A percentile compares a stretch with the other conserved stretches of the same genome.
Conservation (phyloP, 2,888 invertebrate species). For the Himalopsyche anomala region DNA sequence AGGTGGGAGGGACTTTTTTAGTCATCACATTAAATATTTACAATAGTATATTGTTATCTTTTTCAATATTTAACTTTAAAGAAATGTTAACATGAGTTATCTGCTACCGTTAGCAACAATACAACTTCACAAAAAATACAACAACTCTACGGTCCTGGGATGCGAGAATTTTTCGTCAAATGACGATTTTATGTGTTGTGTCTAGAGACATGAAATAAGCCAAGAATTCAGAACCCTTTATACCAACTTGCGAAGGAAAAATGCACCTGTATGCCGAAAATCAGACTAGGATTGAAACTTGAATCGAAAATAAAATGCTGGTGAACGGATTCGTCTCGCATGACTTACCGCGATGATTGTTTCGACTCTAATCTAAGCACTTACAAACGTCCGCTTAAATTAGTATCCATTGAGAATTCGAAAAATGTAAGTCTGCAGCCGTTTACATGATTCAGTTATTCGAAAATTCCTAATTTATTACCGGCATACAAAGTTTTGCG, state of each 20-base stretch:
- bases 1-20: too few species aligned
- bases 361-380: not conserved
- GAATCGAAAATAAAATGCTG: not conserved
- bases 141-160: too few species aligned
- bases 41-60: too few species aligned
- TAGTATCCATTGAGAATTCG: not conserved
- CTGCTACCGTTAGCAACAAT: too few species aligned
- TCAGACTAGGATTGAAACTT: not conserved
- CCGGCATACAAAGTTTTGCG: not conserved
- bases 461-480: not conserved
- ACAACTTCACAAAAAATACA: too few species aligned
- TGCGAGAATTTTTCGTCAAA: too few species aligned
- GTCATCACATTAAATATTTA: too few species aligned
- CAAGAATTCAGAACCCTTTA: not conserved
- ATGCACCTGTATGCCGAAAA: not conserved
- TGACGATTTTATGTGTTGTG: too few species aligned
- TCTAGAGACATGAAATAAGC: too few species aligned
- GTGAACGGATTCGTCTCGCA: not conserved
- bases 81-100: too few species aligned
- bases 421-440: not conserved
- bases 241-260: not conserved
- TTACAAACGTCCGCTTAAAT: not conserved
- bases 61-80: too few species aligned
- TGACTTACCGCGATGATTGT: not conserved
- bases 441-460: conserved; percentile 27